Percentiles rank a stretch among this genome's conserved stretches.
These are phyloP conservation scores for Frankliniella intonsa DNA, from an alignment of 2,888 invertebrate genomes.

Conservation along the genomic window DNA sequence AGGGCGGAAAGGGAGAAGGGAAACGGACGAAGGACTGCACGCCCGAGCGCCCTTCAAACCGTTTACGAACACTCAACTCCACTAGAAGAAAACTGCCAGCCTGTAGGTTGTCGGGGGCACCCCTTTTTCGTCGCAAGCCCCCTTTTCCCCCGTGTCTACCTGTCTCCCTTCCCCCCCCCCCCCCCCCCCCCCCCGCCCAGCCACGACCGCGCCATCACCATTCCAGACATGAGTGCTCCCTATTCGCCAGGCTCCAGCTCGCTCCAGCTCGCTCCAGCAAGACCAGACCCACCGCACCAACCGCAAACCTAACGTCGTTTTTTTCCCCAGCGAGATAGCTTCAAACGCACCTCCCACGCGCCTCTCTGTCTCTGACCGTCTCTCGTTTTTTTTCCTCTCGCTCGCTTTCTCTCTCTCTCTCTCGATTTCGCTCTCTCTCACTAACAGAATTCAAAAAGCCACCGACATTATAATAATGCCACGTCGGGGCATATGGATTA, in stretches of 20 bases:
- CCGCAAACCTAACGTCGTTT: too few species aligned
- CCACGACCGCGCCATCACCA: neutral
- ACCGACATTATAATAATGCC: too few species aligned
- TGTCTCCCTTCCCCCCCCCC: neutral
- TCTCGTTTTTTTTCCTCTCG: conserved; percentile 30
- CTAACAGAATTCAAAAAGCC: too few species aligned
- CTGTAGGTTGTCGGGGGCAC: too few species aligned
- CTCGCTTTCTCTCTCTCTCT: neutral
- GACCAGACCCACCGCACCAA: too few species aligned
- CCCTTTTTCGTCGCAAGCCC: too few species aligned
- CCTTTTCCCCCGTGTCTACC: too few species aligned
- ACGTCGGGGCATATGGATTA: too few species aligned
- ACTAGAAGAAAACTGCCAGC: too few species aligned
- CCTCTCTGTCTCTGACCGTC: neutral
- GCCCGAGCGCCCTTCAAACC: conserved; percentile 8
- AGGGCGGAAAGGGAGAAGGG: conserved; percentile 2
- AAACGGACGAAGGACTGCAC: conserved; percentile 27
- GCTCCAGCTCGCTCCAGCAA: neutral
- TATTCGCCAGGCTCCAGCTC: conserved; percentile 25
- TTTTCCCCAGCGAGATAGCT: too few species aligned
- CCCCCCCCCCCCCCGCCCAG: neutral
- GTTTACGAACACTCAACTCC: too few species aligned
- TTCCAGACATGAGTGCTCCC: neutral
- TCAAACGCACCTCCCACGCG: neutral
- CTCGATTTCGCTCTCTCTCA: too few species aligned